phyloP scores from a whole-genome alignment of 2,797 vertebrate genomes.

The Cossypha heuglini region DNA sequence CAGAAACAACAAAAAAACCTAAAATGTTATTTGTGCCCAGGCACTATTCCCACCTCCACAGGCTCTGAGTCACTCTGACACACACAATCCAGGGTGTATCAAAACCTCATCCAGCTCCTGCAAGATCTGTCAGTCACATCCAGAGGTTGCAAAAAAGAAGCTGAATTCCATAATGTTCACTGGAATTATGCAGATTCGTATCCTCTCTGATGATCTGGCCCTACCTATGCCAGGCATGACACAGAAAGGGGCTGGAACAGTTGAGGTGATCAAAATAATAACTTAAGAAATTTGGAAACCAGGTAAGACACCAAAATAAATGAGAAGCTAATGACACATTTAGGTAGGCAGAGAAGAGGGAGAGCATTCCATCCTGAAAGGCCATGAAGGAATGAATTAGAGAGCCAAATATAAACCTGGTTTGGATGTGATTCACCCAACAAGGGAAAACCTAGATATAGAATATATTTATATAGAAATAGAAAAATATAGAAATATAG shows the following conservation, averaged over 20 bases:
- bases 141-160: neutral
- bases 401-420: neutral
- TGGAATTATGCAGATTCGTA: neutral
- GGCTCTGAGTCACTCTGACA: slow-evolving; percentile 6
- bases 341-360: neutral
- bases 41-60: neutral
- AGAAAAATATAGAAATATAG: too few relatives aligned
- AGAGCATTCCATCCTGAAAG: neutral
- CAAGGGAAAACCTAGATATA: neutral
- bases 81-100: neutral
- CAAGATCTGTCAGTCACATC: neutral
- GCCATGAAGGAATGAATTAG: neutral
- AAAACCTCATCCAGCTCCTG: neutral
- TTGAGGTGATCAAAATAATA: neutral
- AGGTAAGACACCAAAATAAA: neutral
- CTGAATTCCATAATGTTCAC: neutral
- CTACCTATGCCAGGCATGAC: neutral
- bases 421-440: neutral
- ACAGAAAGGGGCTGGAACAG: neutral
- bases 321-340: neutral
- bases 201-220: neutral
- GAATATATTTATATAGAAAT: too few relatives aligned
- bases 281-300: neutral
- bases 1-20: neutral
- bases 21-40: neutral